Conservation (phyloP, 2,113 vertebrate species). For the Nyctibius bracteatus region DNA sequence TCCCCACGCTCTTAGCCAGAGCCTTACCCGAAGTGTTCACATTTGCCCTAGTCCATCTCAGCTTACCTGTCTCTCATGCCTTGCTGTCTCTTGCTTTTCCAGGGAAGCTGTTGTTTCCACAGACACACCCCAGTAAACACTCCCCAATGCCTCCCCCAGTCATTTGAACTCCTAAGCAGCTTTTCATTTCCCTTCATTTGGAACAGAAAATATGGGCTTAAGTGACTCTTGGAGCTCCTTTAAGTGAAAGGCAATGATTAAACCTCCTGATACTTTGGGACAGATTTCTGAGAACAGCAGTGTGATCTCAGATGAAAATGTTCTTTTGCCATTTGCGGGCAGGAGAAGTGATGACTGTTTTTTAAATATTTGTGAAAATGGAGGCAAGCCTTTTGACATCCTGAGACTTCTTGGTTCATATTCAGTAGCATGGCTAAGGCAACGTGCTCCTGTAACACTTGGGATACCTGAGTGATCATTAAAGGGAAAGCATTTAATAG, state of each 20-base stretch:
- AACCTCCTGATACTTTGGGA: neutral
- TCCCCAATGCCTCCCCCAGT: neutral
- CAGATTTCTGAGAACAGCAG: neutral
- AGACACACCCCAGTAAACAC: neutral
- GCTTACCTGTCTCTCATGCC: neutral
- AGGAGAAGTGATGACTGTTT: neutral
- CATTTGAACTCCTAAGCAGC: neutral
- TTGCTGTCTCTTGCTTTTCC: neutral
- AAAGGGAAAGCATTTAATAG: neutral
- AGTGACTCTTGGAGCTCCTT: neutral
- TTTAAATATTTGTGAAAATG: conserved; percentile 40
- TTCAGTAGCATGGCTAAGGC: neutral
- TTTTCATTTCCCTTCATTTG: conserved; percentile 7
- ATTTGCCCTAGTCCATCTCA: neutral
- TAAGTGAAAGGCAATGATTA: neutral
- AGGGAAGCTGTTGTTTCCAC: neutral
- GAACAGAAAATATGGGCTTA: conserved; percentile 10
- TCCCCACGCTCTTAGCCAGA: neutral
- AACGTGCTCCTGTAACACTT: neutral
- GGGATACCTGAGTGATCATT: neutral
- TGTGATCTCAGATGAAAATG: neutral
- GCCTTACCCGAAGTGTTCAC: neutral
- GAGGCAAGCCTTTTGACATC: neutral
- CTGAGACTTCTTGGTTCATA: conserved; percentile 23
- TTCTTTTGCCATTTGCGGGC: neutral